Percentiles rank a stretch among this genome's conserved stretches.
These are phyloP conservation scores for Drosophila pectinifera DNA, from an alignment of 1,140 invertebrate species.

Conservation along the genomic window DNA sequence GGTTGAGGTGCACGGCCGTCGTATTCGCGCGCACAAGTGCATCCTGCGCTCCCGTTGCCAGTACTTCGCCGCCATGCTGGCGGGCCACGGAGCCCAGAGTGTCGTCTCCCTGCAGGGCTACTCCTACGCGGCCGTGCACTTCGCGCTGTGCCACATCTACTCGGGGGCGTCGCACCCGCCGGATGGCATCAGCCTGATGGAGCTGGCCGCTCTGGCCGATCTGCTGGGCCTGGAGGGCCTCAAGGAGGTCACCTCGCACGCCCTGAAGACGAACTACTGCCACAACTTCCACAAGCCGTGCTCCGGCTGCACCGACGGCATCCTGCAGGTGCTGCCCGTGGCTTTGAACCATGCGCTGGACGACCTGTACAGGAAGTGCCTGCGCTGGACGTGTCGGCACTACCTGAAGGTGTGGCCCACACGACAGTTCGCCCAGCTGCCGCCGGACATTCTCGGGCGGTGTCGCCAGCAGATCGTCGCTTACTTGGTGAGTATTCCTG, in stretches of 20 bases:
- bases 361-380: constrained; percentile 93
- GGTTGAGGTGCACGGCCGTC: constrained; percentile 91
- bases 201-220: constrained; percentile 94
- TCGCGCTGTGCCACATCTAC: constrained; percentile 96
- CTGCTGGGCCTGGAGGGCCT: constrained; percentile 94
- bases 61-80: constrained; percentile 95
- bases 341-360: constrained; percentile 94
- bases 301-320: constrained; percentile 90
- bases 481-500: constrained; percentile 79
- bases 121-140: constrained; percentile 93
- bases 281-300: constrained; percentile 91
- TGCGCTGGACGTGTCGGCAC: constrained; percentile 93
- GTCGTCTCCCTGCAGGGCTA: constrained; percentile 93
- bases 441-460: constrained; percentile 92
- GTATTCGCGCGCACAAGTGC: constrained; percentile 95
- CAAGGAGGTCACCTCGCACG: constrained; percentile 94
- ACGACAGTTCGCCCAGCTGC: constrained; percentile 92
- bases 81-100: constrained; percentile 92
- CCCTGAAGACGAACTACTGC: constrained; percentile 94
- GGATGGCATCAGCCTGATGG: constrained; percentile 93
- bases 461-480: constrained; percentile 92
- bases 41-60: constrained; percentile 94
- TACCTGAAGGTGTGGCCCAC: constrained; percentile 94
- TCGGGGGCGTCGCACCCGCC: constrained; percentile 94
- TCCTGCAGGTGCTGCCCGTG: constrained; percentile 93